Conservation (phyloP, 2,888 invertebrate genomes). For the Synanthedon myopaeformis region DNA sequence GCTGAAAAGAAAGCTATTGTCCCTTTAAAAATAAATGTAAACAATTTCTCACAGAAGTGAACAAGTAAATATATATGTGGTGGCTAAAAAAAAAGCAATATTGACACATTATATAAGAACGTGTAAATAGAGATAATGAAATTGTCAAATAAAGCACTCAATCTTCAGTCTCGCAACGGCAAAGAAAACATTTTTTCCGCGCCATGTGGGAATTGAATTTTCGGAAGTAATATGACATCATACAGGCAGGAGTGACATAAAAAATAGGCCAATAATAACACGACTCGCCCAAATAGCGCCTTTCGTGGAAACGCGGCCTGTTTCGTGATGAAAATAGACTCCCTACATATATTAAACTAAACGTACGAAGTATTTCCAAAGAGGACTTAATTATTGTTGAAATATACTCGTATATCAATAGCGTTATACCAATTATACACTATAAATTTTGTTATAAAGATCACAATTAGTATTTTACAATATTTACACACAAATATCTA, state of each 20-base stretch:
- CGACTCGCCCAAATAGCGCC: constrained; percentile 5
- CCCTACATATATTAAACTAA: neutral
- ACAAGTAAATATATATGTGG: too few species aligned
- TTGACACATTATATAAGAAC: too few species aligned
- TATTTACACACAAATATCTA: too few species aligned
- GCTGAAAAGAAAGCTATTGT: too few species aligned
- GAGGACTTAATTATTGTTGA: neutral
- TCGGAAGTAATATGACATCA: neutral
- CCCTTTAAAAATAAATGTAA: too few species aligned
- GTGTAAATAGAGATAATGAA: too few species aligned
- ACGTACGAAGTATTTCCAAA: neutral
- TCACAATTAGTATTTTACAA: too few species aligned
- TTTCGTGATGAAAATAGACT: neutral
- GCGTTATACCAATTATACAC: too few species aligned
- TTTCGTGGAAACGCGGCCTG: constrained; percentile 1
- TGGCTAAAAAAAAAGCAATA: too few species aligned
- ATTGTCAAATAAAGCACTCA: neutral
- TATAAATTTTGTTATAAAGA: too few species aligned
- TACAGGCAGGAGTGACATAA: neutral
- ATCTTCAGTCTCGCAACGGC: neutral
- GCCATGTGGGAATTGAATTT: neutral
- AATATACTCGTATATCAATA: too few species aligned
- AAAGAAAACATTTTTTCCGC: constrained; percentile 2
- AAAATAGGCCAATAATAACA: neutral
- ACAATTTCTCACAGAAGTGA: too few species aligned